These are phyloP conservation scores for Nephrotoma appendiculata DNA, from an alignment of 2,888 invertebrate genomes.

Conservation along the genomic window DNA sequence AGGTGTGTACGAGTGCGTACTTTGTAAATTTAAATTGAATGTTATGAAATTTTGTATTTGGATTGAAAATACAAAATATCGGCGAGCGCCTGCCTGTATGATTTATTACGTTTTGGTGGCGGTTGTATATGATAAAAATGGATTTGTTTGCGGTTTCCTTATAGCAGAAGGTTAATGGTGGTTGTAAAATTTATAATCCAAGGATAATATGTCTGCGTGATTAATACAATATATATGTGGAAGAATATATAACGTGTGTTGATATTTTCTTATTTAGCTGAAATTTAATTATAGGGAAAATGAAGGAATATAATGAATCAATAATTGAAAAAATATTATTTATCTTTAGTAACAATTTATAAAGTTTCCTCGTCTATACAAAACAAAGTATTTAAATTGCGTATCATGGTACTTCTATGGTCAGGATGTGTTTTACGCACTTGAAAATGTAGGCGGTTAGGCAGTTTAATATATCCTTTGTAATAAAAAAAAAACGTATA, in stretches of 20 bases:
- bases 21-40: background rate
- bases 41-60: background rate
- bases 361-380: too few relatives aligned
- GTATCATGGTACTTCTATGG: too few relatives aligned
- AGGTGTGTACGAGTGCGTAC: background rate
- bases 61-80: background rate
- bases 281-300: too few relatives aligned
- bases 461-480: too few relatives aligned
- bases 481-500: too few relatives aligned
- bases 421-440: too few relatives aligned
- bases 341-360: too few relatives aligned
- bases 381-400: too few relatives aligned
- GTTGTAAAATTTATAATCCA: background rate
- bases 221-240: background rate
- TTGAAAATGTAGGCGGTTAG: too few relatives aligned
- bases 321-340: too few relatives aligned
- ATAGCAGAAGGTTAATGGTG: background rate
- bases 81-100: background rate
- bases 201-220: background rate
- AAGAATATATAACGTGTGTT: background rate
- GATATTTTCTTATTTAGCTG: background rate
- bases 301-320: too few relatives aligned
- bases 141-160: background rate
- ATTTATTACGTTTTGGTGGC: background rate
- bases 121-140: background rate